Base-by-base conservation (phyloP, 2,797 vertebrate genomes). In the Triplophysa bombifrons region DNA sequence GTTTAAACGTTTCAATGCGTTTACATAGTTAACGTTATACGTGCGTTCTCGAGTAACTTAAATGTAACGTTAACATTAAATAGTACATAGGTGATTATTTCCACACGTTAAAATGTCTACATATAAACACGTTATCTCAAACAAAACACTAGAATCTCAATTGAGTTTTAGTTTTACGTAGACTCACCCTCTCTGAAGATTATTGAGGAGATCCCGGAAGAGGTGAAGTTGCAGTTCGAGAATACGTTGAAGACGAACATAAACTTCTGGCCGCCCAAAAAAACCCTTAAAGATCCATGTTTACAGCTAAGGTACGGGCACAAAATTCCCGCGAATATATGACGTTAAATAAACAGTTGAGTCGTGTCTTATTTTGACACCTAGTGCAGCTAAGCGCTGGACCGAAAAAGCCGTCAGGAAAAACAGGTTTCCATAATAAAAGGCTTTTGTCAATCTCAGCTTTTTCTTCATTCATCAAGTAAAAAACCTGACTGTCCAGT, bases 141-240 rank as follows among this genome's bases (percentile, higher is more conserved):
- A 60, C 41, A 60, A 38, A 50, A 22, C 50, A 60, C 0, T 30
- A 34, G 14, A 7, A 56, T 20, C 19, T 13, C 11, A 58, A 14
- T 30, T 56, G 0, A n/a, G 16, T 71, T 71, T 60, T 19, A 46
- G 10, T 14, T 14, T 16, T 19, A 25, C 17, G 65, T 2, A 72
- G 9, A 16, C 69, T 79, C 34, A 79, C 77, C 77, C 70, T 72
- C 30, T 38, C 56, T 50, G 25, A 12, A 53, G 16, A 76, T 12
- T 41, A 11, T 0, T 14, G 64, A 41, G 60, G 46, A 48, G 19
- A 79, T 48, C 68, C 60, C 34, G 34, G 34, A 38, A 69, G 77
- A 79, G 72, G 69, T 22, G 69, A 67, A 44, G 38, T 46, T 65
- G 20, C n/a, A 56, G 44, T 78, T 70, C 61, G 46, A 10, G 46